These are phyloP conservation scores for Solenopsis fugax DNA, from an alignment of 1,140 invertebrate species.

Conservation along the genomic window DNA sequence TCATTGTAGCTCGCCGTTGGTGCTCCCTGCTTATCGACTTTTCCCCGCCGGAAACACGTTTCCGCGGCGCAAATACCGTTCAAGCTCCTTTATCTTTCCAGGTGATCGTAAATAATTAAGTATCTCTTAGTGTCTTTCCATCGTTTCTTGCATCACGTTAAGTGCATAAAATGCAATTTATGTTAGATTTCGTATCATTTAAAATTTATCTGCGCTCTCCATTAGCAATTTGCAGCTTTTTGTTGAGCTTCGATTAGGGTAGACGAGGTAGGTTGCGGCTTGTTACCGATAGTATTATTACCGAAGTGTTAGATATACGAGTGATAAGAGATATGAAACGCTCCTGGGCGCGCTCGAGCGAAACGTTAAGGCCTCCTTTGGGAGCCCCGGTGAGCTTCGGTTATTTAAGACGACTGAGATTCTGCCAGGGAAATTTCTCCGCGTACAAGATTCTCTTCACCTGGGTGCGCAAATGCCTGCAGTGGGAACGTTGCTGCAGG, in stretches of 20 bases:
- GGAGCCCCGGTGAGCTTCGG: not conserved
- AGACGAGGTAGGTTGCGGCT: not conserved
- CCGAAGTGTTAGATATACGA: conserved; percentile 2
- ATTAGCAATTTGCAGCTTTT: not conserved
- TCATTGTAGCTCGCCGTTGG: not conserved
- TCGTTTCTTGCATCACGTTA: conserved; percentile 22
- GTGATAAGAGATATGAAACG: not conserved
- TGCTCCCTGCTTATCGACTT: conserved; percentile 33
- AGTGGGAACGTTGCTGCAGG: conserved; percentile 6
- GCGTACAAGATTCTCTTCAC: not conserved
- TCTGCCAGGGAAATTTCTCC: not conserved
- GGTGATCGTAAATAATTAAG: conserved; percentile 35
- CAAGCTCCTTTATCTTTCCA: conserved; percentile 7
- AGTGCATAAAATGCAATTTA: not conserved
- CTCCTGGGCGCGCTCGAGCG: not conserved
- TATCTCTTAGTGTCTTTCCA: not conserved
- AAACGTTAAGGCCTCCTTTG: conserved; percentile 3
- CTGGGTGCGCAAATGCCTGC: conserved; percentile 12
- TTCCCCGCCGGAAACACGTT: not conserved
- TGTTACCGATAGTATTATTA: conserved; percentile 13
- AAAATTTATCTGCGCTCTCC: not conserved
- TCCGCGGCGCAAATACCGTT: not conserved
- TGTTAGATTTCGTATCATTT: not conserved
- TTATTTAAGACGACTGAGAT: conserved; percentile 26
- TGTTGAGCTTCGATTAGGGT: not conserved